Percentiles rank a stretch among this genome's conserved stretches.
Conservation (phyloP, 1,140 invertebrate genomes). For the Proales similis region DNA sequence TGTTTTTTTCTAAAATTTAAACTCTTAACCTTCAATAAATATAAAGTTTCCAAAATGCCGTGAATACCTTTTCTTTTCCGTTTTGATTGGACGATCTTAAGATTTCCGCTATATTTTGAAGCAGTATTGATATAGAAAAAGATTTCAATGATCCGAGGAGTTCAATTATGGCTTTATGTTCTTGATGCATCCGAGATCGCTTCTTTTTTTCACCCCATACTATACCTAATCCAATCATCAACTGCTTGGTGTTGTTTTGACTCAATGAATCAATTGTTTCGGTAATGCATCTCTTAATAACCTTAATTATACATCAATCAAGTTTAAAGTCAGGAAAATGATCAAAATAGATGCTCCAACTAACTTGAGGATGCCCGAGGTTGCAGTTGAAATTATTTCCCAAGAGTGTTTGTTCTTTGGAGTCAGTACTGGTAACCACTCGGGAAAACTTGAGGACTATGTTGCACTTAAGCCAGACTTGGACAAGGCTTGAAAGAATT, state of each 20-base stretch:
- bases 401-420: too few species aligned
- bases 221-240: slow-evolving; percentile 21
- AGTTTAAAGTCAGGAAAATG: too few species aligned
- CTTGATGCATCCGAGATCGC: slow-evolving; percentile 11
- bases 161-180: slow-evolving; percentile 31
- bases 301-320: too few species aligned
- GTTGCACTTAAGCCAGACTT: slow-evolving; percentile 36
- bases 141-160: slow-evolving; percentile 14
- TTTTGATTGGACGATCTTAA: slow-evolving; percentile 14
- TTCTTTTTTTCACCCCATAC: slow-evolving; percentile 35
- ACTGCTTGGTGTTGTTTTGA: slow-evolving; percentile 4
- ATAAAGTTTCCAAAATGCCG: background rate
- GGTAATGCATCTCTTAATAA: slow-evolving; percentile 32
- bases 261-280: slow-evolving; percentile 18
- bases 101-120: slow-evolving; percentile 24
- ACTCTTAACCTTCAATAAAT: background rate
- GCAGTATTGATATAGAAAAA: slow-evolving; percentile 7
- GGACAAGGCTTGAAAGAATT: slow-evolving; percentile 16
- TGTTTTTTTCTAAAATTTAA: slow-evolving; percentile 26
- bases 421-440: too few species aligned
- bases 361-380: too few species aligned
- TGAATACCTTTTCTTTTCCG: slow-evolving; percentile 10
- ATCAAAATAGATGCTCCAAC: too few species aligned
- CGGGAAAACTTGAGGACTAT: background rate
- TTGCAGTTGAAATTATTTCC: too few species aligned